Evolutionary conservation across 2,797 vertebrate species (phyloP).

Genomic region (Hephaestus fuliginosus): DNA sequence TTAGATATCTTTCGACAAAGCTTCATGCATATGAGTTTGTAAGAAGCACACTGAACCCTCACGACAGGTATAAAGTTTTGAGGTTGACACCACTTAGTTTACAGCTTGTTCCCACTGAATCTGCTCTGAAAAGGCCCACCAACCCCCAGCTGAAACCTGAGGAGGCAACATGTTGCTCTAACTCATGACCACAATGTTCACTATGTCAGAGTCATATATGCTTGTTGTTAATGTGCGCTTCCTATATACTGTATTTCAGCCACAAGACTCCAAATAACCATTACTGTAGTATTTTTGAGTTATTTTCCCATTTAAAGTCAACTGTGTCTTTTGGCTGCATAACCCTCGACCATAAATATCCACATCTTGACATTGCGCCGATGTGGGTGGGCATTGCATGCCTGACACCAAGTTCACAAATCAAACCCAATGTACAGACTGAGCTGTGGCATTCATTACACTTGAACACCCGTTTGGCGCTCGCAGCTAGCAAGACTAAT

Average conservation of each 20-base stretch:
- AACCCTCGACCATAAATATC: constrained; percentile 76
- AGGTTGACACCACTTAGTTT: constrained; percentile 58
- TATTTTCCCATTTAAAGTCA: constrained; percentile 45
- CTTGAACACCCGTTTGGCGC: constrained; percentile 37
- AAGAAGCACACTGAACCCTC: background rate
- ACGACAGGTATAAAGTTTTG: constrained; percentile 29
- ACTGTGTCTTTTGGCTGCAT: constrained; percentile 44
- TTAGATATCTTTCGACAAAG: background rate
- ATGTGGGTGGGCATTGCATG: constrained; percentile 77
- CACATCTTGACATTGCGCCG: constrained; percentile 63
- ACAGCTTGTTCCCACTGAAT: constrained; percentile 66
- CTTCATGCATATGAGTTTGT: background rate
- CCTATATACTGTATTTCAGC: constrained; percentile 10
- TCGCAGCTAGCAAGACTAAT: constrained; percentile 25
- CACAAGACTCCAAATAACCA: background rate
- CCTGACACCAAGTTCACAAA: constrained; percentile 71
- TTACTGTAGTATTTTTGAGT: background rate
- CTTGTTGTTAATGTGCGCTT: constrained; percentile 38
- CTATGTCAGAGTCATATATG: constrained; percentile 63
- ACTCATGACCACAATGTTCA: constrained; percentile 68
- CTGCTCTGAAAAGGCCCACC: constrained; percentile 55
- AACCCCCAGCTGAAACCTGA: constrained; percentile 73
- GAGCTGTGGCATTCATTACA: constrained; percentile 55
- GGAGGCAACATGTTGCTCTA: constrained; percentile 64
- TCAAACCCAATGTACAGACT: constrained; percentile 62